phyloP scores from a whole-genome alignment of 1,140 invertebrate genomes.

The Prorops nasuta region DNA sequence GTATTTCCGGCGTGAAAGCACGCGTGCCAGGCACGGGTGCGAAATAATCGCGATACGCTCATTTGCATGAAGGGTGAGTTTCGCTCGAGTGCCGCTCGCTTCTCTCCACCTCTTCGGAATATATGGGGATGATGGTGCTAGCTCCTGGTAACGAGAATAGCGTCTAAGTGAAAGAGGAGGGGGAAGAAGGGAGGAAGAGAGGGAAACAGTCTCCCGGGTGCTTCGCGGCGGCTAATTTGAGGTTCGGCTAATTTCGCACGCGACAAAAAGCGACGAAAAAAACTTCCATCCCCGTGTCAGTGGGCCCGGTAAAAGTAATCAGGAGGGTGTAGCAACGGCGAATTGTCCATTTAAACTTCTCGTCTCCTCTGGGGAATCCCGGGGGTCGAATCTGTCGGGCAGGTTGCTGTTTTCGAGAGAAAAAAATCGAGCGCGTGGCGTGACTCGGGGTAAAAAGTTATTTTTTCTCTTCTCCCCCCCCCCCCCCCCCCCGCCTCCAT shows the following conservation, averaged over 20 bases:
- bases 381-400: no score
- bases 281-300: slow-evolving; percentile 9
- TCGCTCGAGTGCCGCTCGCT: slow-evolving; percentile 2
- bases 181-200: slow-evolving; percentile 4
- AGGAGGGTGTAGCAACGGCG: slow-evolving; percentile 11
- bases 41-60: slow-evolving; percentile 29
- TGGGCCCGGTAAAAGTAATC: slow-evolving; percentile 18
- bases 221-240: slow-evolving; percentile 38
- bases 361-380: no score
- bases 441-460: no score
- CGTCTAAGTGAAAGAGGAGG: no score
- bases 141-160: no score
- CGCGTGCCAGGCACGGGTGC: slow-evolving; percentile 4
- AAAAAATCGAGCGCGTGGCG: no score
- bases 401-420: not conserved
- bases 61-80: slow-evolving; percentile 39
- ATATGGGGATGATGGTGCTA: no score
- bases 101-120: no score
- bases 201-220: not conserved
- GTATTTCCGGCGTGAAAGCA: slow-evolving; percentile 1
- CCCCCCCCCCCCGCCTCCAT: no score
- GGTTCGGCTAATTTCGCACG: slow-evolving; percentile 44
- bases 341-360: slow-evolving; percentile 36
- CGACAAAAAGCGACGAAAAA: slow-evolving; percentile 39
- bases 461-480: slow-evolving; percentile 15